phyloP scores from a whole-genome alignment of 2,113 vertebrate species.

The Sinocyclocheilus grahami region DNA sequence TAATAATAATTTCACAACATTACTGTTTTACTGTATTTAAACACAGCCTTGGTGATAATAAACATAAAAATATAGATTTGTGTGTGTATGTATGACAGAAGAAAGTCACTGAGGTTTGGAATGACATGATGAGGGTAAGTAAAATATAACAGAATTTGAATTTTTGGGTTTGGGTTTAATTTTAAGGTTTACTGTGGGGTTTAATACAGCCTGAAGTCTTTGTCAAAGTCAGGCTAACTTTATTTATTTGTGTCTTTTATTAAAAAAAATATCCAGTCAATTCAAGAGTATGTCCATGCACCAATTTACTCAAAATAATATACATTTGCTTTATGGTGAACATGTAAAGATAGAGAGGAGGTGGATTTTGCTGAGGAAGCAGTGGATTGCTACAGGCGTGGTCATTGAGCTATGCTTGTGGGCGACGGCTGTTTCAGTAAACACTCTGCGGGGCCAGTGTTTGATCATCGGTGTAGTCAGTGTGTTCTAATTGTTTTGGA shows the following conservation, averaged over 20 bases:
- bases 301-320: neutral
- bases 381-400: constrained; percentile 38
- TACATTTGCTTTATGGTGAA: neutral
- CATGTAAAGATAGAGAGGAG: neutral
- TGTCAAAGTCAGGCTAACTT: neutral
- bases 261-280: neutral
- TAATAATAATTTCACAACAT: no score
- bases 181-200: no score
- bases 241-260: neutral
- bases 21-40: no score
- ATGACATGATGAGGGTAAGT: no score
- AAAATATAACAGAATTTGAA: no score
- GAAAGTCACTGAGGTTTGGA: no score
- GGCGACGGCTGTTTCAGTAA: constrained; percentile 41
- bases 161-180: no score
- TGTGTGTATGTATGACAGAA: no score
- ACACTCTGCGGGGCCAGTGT: constrained; percentile 54
- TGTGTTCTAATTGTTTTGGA: constrained; percentile 65
- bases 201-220: no score
- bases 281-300: neutral
- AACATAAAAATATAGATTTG: no score
- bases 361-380: constrained; percentile 51
- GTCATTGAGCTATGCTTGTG: constrained; percentile 38
- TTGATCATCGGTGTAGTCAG: constrained; percentile 58
- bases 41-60: no score